Base-by-base conservation (phyloP, 2,797 vertebrate genomes). In the Rhinichthys osculus region DNA sequence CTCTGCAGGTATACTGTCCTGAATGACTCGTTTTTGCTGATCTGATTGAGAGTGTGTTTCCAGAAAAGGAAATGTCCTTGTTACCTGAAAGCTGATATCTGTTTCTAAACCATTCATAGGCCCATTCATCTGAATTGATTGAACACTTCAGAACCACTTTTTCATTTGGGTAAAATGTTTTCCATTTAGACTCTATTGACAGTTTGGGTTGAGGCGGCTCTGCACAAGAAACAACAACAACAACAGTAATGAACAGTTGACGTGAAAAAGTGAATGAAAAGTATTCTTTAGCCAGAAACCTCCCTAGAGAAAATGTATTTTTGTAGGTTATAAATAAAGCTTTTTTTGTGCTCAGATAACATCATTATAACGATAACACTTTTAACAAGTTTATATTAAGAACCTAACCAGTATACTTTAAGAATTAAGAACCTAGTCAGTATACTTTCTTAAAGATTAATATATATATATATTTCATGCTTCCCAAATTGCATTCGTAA, bases 71-170 rank as follows among this genome's bases (percentile, higher is more conserved):
- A 35, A 54, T 64, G 7, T 71, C n/a, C 16, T 11, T 2, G 1
- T 70, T 19, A 38, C 30, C 10, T 33, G 38, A 50, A 54, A 59
- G 33, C 9, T 1, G 77, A 76, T 0, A 0, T 38, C 50, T 0
- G 0, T 57, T 2, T 54, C 9, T 85, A 57, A 80, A 83, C 89
- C 87, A 89, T 47, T 64, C 70, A 85, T 86, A 88, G 38, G 2
- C 3, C 89, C 89, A 90, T 19, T 74, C 50, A 59, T 64, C 16
- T 47, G 81, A 73, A 30, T 40, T 0, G 7, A 81, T 6, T 21
- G 21, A 66, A 81, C 89, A 90, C n/a, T 69, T 74, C 81, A 90
- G 64, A 54, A 13, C 82, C 21, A 90, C 81, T 57, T 23, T 81
- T 44, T 90, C 89, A 74, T 30, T 64, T 5, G 33, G 81, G 76